These are phyloP conservation scores for Monomorium pharaonis DNA, from an alignment of 1,140 invertebrate species.

Conservation along the genomic window DNA sequence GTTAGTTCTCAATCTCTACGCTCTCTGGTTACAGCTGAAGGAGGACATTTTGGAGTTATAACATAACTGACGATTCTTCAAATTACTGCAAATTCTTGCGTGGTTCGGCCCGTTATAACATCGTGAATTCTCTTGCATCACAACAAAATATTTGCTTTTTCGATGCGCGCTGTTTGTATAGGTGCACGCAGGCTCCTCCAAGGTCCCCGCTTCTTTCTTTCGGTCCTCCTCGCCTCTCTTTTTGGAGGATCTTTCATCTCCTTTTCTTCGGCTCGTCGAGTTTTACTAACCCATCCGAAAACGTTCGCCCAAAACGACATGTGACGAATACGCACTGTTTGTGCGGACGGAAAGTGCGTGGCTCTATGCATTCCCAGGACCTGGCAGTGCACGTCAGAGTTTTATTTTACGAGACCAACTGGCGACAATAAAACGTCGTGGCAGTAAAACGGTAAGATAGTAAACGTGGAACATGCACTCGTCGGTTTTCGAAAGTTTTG, in stretches of 20 bases:
- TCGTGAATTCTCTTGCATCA: conserved; percentile 82
- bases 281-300: conserved; percentile 78
- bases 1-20: no score
- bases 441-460: background rate
- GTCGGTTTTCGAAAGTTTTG: background rate
- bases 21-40: background rate
- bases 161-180: conserved; percentile 79
- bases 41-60: background rate
- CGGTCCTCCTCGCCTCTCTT: conserved; percentile 71
- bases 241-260: conserved; percentile 75
- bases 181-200: conserved; percentile 74
- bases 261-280: conserved; percentile 58
- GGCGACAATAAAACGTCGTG: background rate
- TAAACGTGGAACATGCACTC: background rate
- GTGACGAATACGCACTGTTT: conserved; percentile 60
- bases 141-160: conserved; percentile 83
- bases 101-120: conserved; percentile 55
- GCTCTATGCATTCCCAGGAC: background rate
- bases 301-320: conserved; percentile 79
- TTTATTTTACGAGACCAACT: conserved; percentile 34
- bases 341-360: background rate
- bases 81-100: conserved; percentile 7
- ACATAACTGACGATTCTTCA: background rate
- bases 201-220: conserved; percentile 77
- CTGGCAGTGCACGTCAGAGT: background rate